phyloP scores from a whole-genome alignment of 2,797 vertebrate species.

The Enteromius fasciolatus region DNA sequence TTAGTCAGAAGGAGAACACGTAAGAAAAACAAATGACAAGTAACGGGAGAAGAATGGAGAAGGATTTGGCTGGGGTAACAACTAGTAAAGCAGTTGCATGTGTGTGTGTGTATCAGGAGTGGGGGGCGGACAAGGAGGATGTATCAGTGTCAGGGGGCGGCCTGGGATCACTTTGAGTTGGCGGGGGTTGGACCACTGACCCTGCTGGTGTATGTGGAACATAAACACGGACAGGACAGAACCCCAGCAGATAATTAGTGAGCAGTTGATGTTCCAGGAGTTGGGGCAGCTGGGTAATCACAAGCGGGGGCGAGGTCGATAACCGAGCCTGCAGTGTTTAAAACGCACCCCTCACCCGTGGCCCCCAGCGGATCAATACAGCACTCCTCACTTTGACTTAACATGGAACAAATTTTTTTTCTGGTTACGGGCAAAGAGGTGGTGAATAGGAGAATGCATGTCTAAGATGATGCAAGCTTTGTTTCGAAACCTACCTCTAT shows the following conservation, averaged over 20 bases:
- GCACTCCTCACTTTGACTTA: conserved; percentile 60
- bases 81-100: conserved; percentile 55
- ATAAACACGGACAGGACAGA: conserved; percentile 85
- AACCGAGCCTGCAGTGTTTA: conserved; percentile 78
- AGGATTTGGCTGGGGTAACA: conserved; percentile 53
- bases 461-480: conserved; percentile 19
- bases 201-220: conserved; percentile 83
- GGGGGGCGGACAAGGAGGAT: conserved; percentile 66
- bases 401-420: conserved; percentile 7
- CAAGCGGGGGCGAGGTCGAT: conserved; percentile 77
- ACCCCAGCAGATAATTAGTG: conserved; percentile 86
- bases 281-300: conserved; percentile 80
- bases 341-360: conserved; percentile 63
- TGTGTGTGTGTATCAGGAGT: conserved; percentile 28
- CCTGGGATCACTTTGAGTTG: conserved; percentile 75
- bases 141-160: conserved; percentile 78
- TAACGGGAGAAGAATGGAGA: conserved; percentile 48
- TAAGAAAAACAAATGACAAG: conserved; percentile 53
- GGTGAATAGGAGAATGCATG: background rate
- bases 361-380: conserved; percentile 63
- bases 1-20: conserved; percentile 32
- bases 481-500: background rate
- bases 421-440: background rate
- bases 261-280: conserved; percentile 80
- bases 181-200: conserved; percentile 85